Conservation (phyloP, 2,113 vertebrate genomes). For the Ciconia stormi region DNA sequence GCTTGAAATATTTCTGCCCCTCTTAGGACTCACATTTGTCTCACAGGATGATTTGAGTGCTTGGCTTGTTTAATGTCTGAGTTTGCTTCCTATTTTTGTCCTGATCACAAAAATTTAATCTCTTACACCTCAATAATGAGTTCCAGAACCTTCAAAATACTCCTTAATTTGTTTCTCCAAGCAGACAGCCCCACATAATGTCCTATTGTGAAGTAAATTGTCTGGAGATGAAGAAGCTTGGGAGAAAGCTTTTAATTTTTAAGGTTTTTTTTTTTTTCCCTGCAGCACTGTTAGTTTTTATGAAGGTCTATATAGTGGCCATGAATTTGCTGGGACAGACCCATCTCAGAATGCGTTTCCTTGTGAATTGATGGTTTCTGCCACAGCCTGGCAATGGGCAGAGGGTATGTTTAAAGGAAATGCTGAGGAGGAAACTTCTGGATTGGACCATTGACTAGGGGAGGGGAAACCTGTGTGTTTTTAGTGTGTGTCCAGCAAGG, state of each 20-base stretch:
- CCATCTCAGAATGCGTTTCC: background rate
- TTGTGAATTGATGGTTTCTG: background rate
- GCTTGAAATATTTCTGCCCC: background rate
- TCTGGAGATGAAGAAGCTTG: background rate
- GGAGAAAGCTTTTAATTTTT: background rate
- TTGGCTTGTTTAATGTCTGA: background rate
- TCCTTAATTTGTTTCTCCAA: background rate
- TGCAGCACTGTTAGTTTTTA: background rate
- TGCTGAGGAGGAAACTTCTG: background rate
- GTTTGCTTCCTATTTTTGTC: background rate
- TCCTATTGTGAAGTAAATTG: background rate
- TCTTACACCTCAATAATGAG: background rate
- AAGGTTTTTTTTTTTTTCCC: background rate
- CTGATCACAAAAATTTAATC: conserved; percentile 6
- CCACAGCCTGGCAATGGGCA: background rate
- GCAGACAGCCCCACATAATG: background rate
- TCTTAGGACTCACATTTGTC: background rate
- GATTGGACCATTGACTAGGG: background rate
- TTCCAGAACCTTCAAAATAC: conserved; percentile 14
- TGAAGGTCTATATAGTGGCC: background rate
- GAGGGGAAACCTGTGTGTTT: background rate
- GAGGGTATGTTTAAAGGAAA: background rate
- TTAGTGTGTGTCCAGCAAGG: background rate
- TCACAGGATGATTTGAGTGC: background rate
- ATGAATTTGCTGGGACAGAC: background rate